A percentile compares a stretch with the other conserved stretches of the same genome.
phyloP scores from a whole-genome alignment of 1,140 invertebrate species.

The Caenorhabditis tropicalis region DNA sequence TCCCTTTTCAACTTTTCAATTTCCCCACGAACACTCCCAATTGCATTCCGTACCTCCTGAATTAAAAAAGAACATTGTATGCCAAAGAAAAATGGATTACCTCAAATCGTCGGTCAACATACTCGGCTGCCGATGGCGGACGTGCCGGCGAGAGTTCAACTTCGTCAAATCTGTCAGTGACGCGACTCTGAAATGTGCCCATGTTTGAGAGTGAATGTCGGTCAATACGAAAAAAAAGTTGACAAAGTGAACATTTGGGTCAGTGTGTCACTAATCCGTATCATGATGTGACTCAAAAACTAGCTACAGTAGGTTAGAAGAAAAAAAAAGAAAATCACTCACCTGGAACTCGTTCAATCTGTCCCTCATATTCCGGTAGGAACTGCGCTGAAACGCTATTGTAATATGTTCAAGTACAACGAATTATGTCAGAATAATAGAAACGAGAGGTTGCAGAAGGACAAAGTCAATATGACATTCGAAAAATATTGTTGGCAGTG shows the following conservation, averaged over 20 bases:
- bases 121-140: slow-evolving; percentile 47
- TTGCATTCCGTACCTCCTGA: slow-evolving; percentile 42
- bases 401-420: neutral
- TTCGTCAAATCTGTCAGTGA: slow-evolving; percentile 47
- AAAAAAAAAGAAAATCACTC: neutral
- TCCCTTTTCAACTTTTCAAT: slow-evolving; percentile 35
- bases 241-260: neutral
- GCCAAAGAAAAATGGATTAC: neutral
- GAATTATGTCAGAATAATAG: neutral
- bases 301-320: neutral
- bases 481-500: neutral
- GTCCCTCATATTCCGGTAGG: slow-evolving; percentile 36
- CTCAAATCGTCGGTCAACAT: slow-evolving; percentile 11
- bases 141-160: slow-evolving; percentile 41
- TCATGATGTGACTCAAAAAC: neutral
- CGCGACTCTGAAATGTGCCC: slow-evolving; percentile 25
- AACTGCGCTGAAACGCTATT: slow-evolving; percentile 29
- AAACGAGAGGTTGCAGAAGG: slow-evolving; percentile 10
- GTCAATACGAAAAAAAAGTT: neutral
- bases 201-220: neutral
- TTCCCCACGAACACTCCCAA: slow-evolving; percentile 30
- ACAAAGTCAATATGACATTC: slow-evolving; percentile 38
- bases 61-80: neutral
- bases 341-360: slow-evolving; percentile 45
- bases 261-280: neutral